phyloP scores from a whole-genome alignment of 2,113 vertebrate genomes.

The Picathartes gymnocephalus region DNA sequence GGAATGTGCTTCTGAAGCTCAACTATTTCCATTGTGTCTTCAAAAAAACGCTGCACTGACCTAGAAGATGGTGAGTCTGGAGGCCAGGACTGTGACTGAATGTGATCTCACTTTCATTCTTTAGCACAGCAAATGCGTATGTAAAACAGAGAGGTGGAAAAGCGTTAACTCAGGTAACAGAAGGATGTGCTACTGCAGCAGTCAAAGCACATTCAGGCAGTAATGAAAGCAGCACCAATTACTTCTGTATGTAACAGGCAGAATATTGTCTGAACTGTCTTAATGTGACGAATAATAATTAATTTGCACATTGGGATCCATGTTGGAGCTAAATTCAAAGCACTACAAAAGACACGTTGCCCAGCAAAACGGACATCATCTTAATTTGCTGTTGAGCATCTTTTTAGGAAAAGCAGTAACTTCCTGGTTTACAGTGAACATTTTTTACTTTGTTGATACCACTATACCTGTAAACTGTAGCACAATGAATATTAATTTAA shows the following conservation, averaged over 20 bases:
- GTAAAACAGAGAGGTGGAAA: not conserved
- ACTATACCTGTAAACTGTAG: not conserved
- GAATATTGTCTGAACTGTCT: not conserved
- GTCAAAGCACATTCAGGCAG: fast-evolving
- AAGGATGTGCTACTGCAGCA: not conserved
- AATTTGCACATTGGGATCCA: not conserved
- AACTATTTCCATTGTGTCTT: not conserved
- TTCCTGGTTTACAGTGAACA: not conserved
- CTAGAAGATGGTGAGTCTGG: not conserved
- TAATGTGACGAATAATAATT: not conserved
- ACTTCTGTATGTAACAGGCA: not conserved
- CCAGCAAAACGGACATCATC: not conserved
- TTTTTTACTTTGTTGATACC: not conserved
- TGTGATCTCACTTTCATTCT: not conserved
- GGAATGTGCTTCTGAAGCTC: not conserved
- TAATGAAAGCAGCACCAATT: not conserved
- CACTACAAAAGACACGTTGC: not conserved
- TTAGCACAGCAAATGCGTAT: fast-evolving
- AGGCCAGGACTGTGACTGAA: not conserved
- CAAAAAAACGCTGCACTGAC: not conserved
- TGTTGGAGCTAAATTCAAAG: not conserved
- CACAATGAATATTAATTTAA: not conserved
- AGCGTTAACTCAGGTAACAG: not conserved
- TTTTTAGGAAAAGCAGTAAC: not conserved
- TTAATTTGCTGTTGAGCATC: not conserved